Percentiles rank a stretch among this genome's conserved stretches.
These are phyloP conservation scores for Saccostrea cuccullata DNA, from an alignment of 1,140 invertebrate genomes.

Conservation along the genomic window DNA sequence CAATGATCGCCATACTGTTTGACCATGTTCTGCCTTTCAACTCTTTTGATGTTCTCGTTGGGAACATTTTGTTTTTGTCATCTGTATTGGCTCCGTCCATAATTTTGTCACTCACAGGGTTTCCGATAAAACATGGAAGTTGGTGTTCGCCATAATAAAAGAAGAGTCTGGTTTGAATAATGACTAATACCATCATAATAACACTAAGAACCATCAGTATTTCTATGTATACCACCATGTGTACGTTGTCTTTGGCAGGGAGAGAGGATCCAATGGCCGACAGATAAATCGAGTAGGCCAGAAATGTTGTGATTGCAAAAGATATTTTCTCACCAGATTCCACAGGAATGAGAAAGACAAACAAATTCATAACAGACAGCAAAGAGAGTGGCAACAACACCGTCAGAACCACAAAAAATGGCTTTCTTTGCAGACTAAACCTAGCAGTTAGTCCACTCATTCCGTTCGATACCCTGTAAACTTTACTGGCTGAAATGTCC, in stretches of 20 bases:
- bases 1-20: background rate
- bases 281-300: conserved; percentile 56
- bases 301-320: conserved; percentile 55
- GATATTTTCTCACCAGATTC: conserved; percentile 63
- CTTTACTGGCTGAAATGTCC: background rate
- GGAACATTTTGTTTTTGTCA: background rate
- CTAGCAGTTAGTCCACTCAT: background rate
- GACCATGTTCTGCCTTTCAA: background rate
- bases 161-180: background rate
- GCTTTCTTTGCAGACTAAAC: background rate
- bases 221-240: background rate
- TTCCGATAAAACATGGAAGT: background rate
- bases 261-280: background rate
- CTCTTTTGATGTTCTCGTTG: background rate
- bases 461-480: background rate
- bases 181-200: background rate
- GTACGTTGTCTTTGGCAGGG: background rate
- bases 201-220: background rate
- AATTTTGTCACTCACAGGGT: background rate
- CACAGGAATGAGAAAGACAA: conserved; percentile 57
- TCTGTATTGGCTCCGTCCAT: background rate
- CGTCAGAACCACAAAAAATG: conserved; percentile 53
- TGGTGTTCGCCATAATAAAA: background rate
- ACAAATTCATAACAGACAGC: conserved; percentile 50
- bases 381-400: conserved; percentile 57